Conservation (phyloP, 2,797 vertebrate genomes). For the Microctenopoma steveboyesi region DNA sequence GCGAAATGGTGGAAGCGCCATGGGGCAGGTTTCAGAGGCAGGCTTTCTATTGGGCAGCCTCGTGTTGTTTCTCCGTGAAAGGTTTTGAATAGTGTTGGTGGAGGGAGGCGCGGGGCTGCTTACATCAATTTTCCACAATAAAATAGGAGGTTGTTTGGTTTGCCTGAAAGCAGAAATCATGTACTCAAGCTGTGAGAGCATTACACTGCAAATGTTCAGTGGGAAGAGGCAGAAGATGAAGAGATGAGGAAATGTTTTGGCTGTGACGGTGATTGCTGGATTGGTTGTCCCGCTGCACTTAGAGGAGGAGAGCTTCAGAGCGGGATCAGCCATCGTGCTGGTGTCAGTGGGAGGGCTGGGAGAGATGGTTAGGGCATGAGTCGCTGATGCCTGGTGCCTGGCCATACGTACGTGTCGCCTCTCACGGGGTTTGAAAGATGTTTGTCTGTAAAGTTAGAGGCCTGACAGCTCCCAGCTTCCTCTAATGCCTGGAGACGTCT, state of each 20-base stretch:
- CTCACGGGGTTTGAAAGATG: not conserved
- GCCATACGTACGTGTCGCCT: not conserved
- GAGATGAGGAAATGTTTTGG: conserved; percentile 11
- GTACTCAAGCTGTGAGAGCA: conserved; percentile 14
- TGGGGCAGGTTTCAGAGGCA: conserved; percentile 22
- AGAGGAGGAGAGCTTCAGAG: not conserved
- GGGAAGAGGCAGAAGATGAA: conserved; percentile 22
- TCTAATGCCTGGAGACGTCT: too few species aligned
- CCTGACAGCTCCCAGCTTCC: too few species aligned
- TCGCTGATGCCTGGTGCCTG: conserved; percentile 19
- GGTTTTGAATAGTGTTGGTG: conserved; percentile 21
- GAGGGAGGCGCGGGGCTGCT: conserved; percentile 5
- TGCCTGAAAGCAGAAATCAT: conserved; percentile 23
- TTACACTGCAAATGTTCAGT: conserved; percentile 13
- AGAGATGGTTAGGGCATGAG: not conserved
- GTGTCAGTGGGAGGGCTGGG: not conserved
- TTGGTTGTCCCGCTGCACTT: conserved; percentile 16
- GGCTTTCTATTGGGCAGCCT: conserved; percentile 11
- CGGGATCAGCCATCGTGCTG: not conserved
- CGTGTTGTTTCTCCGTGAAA: conserved; percentile 21
- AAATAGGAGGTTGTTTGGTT: conserved; percentile 26
- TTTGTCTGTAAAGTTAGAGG: too few species aligned
- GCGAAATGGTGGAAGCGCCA: conserved; percentile 42
- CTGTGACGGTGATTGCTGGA: conserved; percentile 32
- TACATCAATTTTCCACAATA: not conserved